A percentile compares a stretch with the other conserved stretches of the same genome.
These are phyloP conservation scores for Garrulus glandarius DNA, from an alignment of 2,797 vertebrate species.

Conservation along the genomic window DNA sequence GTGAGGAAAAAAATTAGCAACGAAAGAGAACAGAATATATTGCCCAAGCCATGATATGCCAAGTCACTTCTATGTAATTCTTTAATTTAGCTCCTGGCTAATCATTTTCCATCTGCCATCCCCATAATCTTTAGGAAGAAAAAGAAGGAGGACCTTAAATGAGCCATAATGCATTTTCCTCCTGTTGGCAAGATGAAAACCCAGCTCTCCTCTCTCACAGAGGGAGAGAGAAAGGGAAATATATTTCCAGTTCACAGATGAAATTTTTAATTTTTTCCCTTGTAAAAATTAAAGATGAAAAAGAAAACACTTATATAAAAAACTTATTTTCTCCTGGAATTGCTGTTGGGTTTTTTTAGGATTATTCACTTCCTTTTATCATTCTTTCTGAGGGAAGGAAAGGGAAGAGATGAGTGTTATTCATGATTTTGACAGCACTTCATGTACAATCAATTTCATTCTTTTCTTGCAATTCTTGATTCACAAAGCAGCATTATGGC, in stretches of 20 bases:
- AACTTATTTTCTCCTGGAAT: neutral
- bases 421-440: constrained; percentile 45
- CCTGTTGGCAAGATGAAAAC: neutral
- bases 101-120: neutral
- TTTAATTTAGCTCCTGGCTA: constrained; percentile 23
- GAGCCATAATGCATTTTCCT: constrained; percentile 29
- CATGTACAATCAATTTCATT: constrained; percentile 46
- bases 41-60: neutral
- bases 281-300: neutral
- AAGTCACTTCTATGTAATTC: neutral
- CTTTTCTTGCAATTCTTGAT: constrained; percentile 24
- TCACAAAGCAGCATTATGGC: constrained; percentile 34
- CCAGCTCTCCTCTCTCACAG: neutral
- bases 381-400: neutral
- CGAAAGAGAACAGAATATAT: neutral
- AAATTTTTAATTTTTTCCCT: neutral
- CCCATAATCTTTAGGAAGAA: neutral
- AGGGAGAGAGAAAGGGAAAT: neutral
- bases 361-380: neutral
- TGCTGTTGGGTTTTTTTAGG: neutral
- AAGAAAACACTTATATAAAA: neutral
- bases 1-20: neutral
- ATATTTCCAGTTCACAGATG: neutral
- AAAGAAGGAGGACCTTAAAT: neutral
- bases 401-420: neutral